A percentile compares a stretch with the other conserved stretches of the same genome.
Conservation (phyloP, 2,888 invertebrate genomes). For the Coelopa pilipes region DNA sequence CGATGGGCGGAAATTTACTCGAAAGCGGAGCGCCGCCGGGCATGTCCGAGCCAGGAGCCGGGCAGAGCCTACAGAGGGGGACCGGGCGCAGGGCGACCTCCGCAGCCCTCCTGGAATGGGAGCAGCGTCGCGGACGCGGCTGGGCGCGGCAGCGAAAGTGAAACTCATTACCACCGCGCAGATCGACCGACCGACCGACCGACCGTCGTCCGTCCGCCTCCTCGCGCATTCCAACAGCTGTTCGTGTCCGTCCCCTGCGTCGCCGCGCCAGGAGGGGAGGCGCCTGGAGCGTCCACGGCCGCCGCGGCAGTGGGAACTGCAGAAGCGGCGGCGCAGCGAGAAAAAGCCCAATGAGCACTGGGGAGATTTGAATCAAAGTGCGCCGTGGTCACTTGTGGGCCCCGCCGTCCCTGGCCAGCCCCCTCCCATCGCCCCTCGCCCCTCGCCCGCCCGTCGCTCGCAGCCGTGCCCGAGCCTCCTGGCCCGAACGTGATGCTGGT, state of each 20-base stretch:
- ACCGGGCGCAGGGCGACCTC: background rate
- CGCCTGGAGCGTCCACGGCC: conserved; percentile 15
- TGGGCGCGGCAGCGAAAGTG: conserved; percentile 1
- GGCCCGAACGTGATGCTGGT: conserved; percentile 31
- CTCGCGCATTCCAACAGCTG: conserved; percentile 17
- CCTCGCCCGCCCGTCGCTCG: background rate
- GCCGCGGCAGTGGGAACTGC: conserved; percentile 7
- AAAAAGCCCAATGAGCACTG: conserved; percentile 15
- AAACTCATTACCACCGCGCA: conserved; percentile 8
- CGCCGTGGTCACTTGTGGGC: conserved; percentile 48
- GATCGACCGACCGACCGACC: background rate
- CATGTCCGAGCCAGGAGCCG: no score
- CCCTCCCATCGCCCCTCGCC: no score
- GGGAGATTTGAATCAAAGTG: conserved; percentile 38
- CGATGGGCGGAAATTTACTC: no score
- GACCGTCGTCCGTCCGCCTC: background rate
- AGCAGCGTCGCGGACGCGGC: background rate
- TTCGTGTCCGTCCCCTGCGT: background rate
- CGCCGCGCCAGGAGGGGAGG: background rate
- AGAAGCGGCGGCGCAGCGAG: conserved; percentile 8
- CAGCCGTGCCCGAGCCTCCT: conserved; percentile 4
- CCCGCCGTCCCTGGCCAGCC: background rate
- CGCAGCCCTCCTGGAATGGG: no score
- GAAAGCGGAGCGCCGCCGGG: no score
- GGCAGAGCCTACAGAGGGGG: no score